Evolutionary conservation across 2,888 invertebrate genomes (phyloP).

Genomic region (Blastobasis adustella): DNA sequence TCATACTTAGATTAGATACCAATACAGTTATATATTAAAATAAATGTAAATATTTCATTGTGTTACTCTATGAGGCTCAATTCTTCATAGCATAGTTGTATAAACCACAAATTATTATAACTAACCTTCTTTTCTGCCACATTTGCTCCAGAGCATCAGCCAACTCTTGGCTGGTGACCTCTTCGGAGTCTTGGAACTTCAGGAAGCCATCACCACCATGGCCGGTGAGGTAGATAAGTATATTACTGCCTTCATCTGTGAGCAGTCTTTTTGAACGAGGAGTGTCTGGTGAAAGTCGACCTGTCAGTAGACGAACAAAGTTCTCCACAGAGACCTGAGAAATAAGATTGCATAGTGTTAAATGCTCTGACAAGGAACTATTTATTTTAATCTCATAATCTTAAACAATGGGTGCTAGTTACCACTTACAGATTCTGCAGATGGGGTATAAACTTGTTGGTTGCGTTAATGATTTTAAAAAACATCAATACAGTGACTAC

Average conservation of each 20-base stretch:
- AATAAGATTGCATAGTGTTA: not conserved
- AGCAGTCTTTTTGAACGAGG: slow-evolving; percentile 95
- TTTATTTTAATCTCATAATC: too few species aligned
- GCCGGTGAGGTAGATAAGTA: slow-evolving; percentile 94
- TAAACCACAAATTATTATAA: not conserved
- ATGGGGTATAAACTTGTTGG: too few species aligned
- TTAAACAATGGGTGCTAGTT: too few species aligned
- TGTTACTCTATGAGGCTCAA: too few species aligned
- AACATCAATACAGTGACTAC: too few species aligned
- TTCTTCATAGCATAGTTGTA: too few species aligned
- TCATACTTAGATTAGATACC: not conserved
- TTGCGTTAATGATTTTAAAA: too few species aligned
- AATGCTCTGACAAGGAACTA: not conserved
- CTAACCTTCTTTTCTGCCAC: slow-evolving; percentile 95
- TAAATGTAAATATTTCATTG: not conserved
- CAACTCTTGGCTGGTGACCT: slow-evolving; percentile 97
- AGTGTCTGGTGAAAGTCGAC: slow-evolving; percentile 92
- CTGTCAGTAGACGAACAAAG: slow-evolving; percentile 96
- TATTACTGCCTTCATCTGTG: slow-evolving; percentile 97
- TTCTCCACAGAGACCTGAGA: slow-evolving; percentile 97
- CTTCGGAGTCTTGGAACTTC: slow-evolving; percentile 99
- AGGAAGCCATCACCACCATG: slow-evolving; percentile 99
- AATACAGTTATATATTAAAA: not conserved
- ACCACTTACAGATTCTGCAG: too few species aligned
- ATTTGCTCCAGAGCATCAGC: slow-evolving; percentile 99